Base-by-base conservation (phyloP, 2,888 invertebrate genomes). In the Perizoma flavofasciatum region DNA sequence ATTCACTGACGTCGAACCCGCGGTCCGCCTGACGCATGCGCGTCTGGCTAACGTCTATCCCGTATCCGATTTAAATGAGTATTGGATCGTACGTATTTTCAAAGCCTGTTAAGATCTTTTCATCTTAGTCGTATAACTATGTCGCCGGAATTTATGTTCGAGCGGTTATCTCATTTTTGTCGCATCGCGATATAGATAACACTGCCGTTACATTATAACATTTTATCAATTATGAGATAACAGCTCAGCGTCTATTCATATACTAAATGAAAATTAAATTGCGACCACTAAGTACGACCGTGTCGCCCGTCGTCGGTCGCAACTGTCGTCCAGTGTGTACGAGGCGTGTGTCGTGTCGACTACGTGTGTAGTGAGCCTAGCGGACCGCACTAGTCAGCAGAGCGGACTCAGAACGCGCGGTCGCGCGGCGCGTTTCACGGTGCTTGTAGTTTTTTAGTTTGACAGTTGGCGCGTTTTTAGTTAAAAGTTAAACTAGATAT, bases 401-500 rank as follows among this genome's bases (percentile, higher is more conserved):
- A 88, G 85, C 88, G 89, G 91, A 88, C 90, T 90, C 90, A 81
- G 78, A 82, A 85, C 87, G 91, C 88, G 89, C 84, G 87, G 87
- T 79, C 78, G 90, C 86, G 88, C 85, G 82, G 84, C 80, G 86
- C 84, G 86, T 86, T 57, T 59, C 57, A 63, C 81, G 91, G 90
- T 92, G 91, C 91, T 92, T 88, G 90, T 92, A 90, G 90, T 89
- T 89, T 89, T 89, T 91, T 90, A 89, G 88, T 90, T 81, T 92
- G 90, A 91, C 91, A 91, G 88, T 92, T 91, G 91, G 89, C 91
- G 91, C 89, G 89, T 85, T 91, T 89, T 90, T 88, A 83, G 84
- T 88, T 90, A 79, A 69, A n/a, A 82, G 87, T 85, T 73, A 82
- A 79, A 78, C 59, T 82, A 80, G 77, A 78, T 82, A 83, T 79